Conservation (phyloP, 2,113 vertebrate species). For the Taxidea taxus region DNA sequence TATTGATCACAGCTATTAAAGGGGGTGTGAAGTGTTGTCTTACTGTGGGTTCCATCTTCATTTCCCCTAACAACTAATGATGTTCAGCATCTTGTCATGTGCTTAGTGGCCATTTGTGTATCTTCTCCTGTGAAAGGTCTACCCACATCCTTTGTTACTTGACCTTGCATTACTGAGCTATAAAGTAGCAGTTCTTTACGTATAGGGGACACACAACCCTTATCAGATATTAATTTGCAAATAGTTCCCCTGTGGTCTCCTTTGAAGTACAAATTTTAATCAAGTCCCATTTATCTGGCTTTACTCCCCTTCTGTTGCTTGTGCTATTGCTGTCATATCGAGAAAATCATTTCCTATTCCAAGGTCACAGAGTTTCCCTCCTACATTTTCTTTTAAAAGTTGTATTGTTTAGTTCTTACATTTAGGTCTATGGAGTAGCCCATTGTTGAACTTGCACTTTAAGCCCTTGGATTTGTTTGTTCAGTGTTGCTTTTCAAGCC, state of each 20-base stretch:
- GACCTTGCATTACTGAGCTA: not conserved
- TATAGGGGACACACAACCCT: not conserved
- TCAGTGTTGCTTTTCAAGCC: conserved; percentile 15
- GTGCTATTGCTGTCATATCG: not conserved
- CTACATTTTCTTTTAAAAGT: conserved; percentile 23
- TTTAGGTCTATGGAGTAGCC: not conserved
- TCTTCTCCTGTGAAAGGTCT: conserved; percentile 4
- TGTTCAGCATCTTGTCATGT: not conserved
- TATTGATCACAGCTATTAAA: not conserved
- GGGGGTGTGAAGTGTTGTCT: not conserved
- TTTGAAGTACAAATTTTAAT: conserved; percentile 14
- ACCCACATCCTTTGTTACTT: not conserved
- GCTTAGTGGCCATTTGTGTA: not conserved
- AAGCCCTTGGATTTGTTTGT: not conserved
- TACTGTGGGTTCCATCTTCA: not conserved
- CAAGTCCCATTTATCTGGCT: not conserved
- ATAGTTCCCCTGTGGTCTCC: not conserved
- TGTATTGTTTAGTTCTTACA: not conserved
- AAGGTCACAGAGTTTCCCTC: not conserved
- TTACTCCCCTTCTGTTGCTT: not conserved
- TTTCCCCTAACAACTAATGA: not conserved
- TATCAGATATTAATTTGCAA: not conserved
- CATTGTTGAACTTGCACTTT: not conserved
- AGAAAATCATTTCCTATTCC: not conserved
- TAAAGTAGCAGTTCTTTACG: not conserved